Conservation (phyloP, 2,113 vertebrate genomes). For the Eulemur rufifrons region DNA sequence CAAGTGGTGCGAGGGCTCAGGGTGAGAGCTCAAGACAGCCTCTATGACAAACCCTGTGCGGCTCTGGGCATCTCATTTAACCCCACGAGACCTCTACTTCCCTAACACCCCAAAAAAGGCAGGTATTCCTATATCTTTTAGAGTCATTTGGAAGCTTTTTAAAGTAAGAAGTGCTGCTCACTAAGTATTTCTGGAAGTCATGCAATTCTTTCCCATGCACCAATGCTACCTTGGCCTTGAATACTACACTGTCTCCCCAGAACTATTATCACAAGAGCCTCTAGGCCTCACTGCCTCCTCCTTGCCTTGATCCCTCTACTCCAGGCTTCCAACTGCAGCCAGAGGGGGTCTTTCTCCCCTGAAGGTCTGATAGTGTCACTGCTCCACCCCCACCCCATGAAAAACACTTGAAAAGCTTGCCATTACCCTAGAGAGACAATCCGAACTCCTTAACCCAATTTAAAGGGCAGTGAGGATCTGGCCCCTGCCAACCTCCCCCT, state of each 20-base stretch:
- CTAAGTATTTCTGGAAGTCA: neutral
- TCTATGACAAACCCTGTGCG: neutral
- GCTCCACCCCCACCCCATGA: neutral
- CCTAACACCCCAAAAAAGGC: neutral
- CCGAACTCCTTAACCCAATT: conserved; percentile 58
- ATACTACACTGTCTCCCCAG: neutral
- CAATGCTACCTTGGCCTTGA: neutral
- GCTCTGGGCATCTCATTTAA: neutral
- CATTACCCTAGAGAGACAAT: conserved; percentile 47
- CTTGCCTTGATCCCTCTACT: neutral
- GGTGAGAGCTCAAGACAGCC: neutral
- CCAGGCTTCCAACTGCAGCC: neutral
- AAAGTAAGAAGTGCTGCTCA: neutral
- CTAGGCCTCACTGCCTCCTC: neutral
- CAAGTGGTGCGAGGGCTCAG: neutral
- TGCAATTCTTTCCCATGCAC: neutral
- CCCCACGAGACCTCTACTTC: neutral
- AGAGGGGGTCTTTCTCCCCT: neutral
- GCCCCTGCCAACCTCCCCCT: neutral
- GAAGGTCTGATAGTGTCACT: conserved; percentile 33
- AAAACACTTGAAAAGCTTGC: conserved; percentile 56
- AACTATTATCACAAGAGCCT: neutral
- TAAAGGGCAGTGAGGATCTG: conserved; percentile 25
- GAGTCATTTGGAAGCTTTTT: neutral
- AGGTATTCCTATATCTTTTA: neutral